Conservation (phyloP, 1,140 invertebrate species). For the Bombus superbus region DNA sequence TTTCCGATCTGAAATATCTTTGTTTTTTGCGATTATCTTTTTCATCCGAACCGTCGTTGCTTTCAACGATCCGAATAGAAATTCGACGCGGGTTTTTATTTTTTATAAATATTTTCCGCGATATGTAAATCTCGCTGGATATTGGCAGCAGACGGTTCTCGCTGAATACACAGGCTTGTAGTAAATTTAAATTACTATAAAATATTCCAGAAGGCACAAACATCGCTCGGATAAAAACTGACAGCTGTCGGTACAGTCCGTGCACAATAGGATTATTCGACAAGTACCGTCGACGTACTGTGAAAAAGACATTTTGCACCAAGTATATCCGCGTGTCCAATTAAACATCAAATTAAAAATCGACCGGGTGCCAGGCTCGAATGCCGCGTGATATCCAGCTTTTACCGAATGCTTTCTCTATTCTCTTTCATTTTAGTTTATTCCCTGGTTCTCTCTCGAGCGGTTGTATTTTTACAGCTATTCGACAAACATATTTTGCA, state of each 20-base stretch:
- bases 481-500: not conserved
- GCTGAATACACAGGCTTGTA: not conserved
- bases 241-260: constrained; percentile 8
- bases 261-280: constrained; percentile 8
- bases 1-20: not conserved
- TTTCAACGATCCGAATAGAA: not conserved
- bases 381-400: not conserved
- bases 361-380: not conserved
- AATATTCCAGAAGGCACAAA: constrained; percentile 6
- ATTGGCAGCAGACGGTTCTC: not conserved
- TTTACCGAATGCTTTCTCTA: not conserved
- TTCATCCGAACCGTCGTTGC: not conserved
- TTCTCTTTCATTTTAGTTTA: not conserved
- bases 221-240: constrained; percentile 5
- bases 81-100: not conserved
- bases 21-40: not conserved
- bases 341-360: constrained; percentile 18
- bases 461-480: not conserved
- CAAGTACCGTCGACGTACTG: not conserved
- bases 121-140: not conserved
- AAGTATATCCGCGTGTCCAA: not conserved
- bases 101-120: not conserved
- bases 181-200: constrained; percentile 35
- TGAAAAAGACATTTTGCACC: constrained; percentile 1
- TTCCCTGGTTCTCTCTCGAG: not conserved